Conservation (phyloP, 2,797 vertebrate genomes). For the Anomalospiza imberbis region DNA sequence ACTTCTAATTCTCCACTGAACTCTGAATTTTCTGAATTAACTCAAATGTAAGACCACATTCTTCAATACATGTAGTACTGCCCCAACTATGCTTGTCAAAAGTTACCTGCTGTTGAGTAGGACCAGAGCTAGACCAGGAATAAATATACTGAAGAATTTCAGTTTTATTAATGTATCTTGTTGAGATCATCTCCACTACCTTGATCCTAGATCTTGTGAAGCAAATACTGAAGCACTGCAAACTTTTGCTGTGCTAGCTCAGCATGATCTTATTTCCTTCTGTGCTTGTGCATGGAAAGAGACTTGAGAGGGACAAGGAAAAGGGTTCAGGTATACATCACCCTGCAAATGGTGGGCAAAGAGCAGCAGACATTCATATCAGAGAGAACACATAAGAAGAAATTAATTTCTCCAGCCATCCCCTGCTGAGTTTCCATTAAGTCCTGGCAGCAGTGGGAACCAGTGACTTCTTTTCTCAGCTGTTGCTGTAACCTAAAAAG, state of each 20-base stretch:
- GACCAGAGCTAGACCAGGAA: background rate
- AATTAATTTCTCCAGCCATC: background rate
- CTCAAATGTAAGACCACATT: background rate
- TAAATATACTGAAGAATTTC: background rate
- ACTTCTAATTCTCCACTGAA: background rate
- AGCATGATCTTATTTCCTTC: background rate
- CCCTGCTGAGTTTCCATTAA: background rate
- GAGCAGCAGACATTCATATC: background rate
- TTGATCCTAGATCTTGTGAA: background rate
- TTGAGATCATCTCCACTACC: background rate
- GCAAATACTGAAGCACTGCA: background rate
- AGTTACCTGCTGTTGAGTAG: background rate
- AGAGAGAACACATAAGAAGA: background rate
- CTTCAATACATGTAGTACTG: background rate
- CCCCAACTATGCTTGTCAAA: background rate
- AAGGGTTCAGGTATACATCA: background rate
- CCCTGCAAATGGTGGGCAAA: background rate
- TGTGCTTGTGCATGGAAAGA: background rate
- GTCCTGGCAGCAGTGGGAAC: slow-evolving; percentile 4
- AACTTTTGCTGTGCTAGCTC: background rate
- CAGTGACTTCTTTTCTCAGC: slow-evolving; percentile 3
- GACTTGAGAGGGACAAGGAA: background rate
- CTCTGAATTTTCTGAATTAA: background rate
- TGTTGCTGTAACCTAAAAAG: slow-evolving; percentile 37
- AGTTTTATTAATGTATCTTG: rapidly evolving